Base-by-base conservation (phyloP, 1,140 invertebrate species). In the Drosophila arizonae region DNA sequence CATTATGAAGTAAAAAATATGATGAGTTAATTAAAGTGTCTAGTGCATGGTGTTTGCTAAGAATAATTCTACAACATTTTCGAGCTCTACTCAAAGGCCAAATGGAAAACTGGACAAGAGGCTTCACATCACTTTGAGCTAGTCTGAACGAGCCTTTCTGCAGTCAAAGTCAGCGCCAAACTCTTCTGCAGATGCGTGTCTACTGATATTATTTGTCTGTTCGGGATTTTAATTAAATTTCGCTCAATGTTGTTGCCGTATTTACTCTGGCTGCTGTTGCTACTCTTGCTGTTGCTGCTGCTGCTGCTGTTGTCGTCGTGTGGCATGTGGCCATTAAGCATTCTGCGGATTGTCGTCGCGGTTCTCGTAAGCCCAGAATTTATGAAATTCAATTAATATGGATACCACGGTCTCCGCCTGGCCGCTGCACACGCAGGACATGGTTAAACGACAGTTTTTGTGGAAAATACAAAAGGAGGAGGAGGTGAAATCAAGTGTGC, bases 321-420 rank as follows among this genome's bases (percentile, higher is more conserved):
- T 45, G 73, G 58, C 64, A 71, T 76, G 48, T 30, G 24, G 39
- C 61, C 76, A 80, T 89, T 87, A 87, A 79, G 72, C 74, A 77
- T 87, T 77, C 55, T 80, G 77, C 41, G 66, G 71, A 77, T 92
- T 91, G 64, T 93, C 95, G 93, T 98, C 97, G 69, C 97, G 93
- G 92, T 98, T 98, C 93, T 99, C 98, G 91, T 99, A 98, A 0
- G 96, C 96, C 96, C 96, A 98, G 93, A 99, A 99, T 48, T 97
- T 97, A 92, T 99, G 97, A 70, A 99, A 95, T 93, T 99, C 98
- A 81, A 98, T 97, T 69, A 99, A 93, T 91, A 99, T 98, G 87
- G 96, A 98, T 10, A 99, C 94, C 66, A 99, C 96, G 5, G 97
- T 98, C 81, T 97, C 97, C 2, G 97, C 98, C 92, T 98, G 97